phyloP scores from a whole-genome alignment of 2,888 invertebrate species.

The Sylvicola fuscatus region DNA sequence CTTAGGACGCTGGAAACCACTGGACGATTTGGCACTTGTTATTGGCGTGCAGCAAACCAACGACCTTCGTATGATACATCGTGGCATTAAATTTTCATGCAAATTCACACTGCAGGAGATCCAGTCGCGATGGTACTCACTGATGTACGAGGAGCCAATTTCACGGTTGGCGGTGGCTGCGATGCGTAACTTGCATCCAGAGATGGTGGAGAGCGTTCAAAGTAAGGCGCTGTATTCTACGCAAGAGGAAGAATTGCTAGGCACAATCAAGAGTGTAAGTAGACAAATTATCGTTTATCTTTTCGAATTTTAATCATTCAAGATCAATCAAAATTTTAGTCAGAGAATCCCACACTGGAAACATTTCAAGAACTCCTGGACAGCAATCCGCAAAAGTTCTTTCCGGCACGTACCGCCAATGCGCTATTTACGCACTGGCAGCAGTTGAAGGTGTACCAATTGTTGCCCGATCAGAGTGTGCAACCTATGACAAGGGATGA shows the following conservation, averaged over 20 bases:
- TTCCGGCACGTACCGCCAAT: constrained; percentile 71
- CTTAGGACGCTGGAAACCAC: constrained; percentile 89
- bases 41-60: constrained; percentile 84
- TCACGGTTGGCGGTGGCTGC: constrained; percentile 81
- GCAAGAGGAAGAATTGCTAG: constrained; percentile 72
- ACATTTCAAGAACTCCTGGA: constrained; percentile 69
- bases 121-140: constrained; percentile 88
- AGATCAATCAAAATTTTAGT: constrained; percentile 26
- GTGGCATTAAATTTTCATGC: constrained; percentile 89
- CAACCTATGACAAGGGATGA: constrained; percentile 37
- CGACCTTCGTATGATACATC: constrained; percentile 61
- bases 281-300: not conserved
- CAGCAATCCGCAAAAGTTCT: constrained; percentile 68
- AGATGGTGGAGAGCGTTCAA: constrained; percentile 68
- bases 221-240: constrained; percentile 76
- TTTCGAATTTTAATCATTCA: not conserved
- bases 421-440: constrained; percentile 79
- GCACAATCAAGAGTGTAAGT: constrained; percentile 56
- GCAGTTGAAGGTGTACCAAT: constrained; percentile 73
- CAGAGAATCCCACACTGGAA: constrained; percentile 47
- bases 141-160: constrained; percentile 87
- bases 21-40: constrained; percentile 87
- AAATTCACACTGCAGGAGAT: constrained; percentile 84
- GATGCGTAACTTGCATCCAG: constrained; percentile 85
- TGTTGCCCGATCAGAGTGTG: constrained; percentile 76